These are phyloP conservation scores for Linnaemya tessellans DNA, from an alignment of 2,888 invertebrate species.

Conservation along the genomic window DNA sequence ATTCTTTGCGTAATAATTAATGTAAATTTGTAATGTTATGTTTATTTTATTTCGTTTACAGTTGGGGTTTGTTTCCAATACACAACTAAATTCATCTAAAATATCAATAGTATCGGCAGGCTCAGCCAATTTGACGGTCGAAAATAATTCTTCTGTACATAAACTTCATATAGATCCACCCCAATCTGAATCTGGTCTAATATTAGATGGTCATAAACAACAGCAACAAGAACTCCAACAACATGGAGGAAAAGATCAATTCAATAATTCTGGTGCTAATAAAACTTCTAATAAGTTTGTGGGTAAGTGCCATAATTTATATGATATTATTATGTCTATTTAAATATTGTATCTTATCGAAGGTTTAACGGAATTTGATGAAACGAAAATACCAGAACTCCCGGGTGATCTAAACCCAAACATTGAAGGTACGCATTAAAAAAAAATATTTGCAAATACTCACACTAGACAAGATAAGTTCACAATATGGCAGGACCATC, in stretches of 20 bases:
- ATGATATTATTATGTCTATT: neutral
- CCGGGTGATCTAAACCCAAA: constrained; percentile 72
- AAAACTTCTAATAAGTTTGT: constrained; percentile 68
- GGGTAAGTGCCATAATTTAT: constrained; percentile 55
- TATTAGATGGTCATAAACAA: constrained; percentile 47
- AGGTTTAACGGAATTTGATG: constrained; percentile 79
- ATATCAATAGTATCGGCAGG: constrained; percentile 48
- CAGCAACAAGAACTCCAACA: constrained; percentile 8
- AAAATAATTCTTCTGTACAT: constrained; percentile 59
- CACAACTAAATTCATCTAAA: constrained; percentile 45
- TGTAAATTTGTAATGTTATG: constrained; percentile 28
- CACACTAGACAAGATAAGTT: too few species aligned
- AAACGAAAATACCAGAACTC: constrained; percentile 78
- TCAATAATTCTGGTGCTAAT: constrained; percentile 64
- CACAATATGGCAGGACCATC: too few species aligned
- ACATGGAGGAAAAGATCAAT: constrained; percentile 2
- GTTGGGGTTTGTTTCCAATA: constrained; percentile 72
- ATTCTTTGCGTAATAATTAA: constrained; percentile 6
- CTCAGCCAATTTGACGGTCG: constrained; percentile 55
- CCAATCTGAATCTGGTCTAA: constrained; percentile 62
- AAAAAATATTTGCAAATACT: neutral
- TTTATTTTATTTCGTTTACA: constrained; percentile 71
- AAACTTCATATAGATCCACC: constrained; percentile 68
- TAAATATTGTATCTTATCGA: constrained; percentile 4
- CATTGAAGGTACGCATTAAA: constrained; percentile 75